These are phyloP conservation scores for Callyntrura guangdongensis DNA, from an alignment of 2,888 invertebrate species.

Conservation along the genomic window DNA sequence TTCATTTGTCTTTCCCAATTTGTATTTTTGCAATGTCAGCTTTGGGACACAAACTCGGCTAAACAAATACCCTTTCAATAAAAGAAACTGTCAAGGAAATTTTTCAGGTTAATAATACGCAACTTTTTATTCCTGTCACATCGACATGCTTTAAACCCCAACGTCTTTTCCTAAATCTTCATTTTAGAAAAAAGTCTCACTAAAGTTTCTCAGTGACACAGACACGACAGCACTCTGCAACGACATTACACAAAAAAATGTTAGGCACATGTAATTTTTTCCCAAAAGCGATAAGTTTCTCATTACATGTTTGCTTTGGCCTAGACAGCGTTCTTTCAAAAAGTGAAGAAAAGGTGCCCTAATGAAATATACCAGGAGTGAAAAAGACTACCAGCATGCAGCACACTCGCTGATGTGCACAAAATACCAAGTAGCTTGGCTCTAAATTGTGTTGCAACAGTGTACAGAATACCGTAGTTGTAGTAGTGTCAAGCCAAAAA, in stretches of 20 bases:
- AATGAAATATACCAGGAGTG: conserved; percentile 35
- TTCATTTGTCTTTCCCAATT: conserved; percentile 6
- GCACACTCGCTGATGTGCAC: conserved; percentile 16
- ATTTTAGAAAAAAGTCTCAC: background rate
- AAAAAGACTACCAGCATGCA: background rate
- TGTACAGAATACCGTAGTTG: background rate
- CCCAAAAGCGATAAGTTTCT: background rate
- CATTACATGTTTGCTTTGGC: conserved; percentile 37
- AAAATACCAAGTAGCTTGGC: conserved; percentile 6
- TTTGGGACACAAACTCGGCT: background rate
- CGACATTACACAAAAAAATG: background rate
- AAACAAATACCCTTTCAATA: conserved; percentile 5
- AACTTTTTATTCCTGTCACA: conserved; percentile 38
- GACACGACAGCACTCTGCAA: background rate
- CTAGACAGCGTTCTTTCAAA: background rate
- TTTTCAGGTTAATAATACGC: conserved; percentile 10
- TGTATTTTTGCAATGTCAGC: background rate
- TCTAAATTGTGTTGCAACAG: background rate
- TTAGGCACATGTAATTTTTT: conserved; percentile 37
- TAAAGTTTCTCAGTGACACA: conserved; percentile 24
- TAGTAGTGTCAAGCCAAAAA: background rate
- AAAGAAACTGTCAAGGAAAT: conserved; percentile 1
- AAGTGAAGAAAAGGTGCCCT: conserved; percentile 27
- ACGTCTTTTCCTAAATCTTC: background rate
- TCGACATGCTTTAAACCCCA: background rate